These are phyloP conservation scores for Agrotis clavis DNA, from an alignment of 2,888 invertebrate species.

Conservation along the genomic window DNA sequence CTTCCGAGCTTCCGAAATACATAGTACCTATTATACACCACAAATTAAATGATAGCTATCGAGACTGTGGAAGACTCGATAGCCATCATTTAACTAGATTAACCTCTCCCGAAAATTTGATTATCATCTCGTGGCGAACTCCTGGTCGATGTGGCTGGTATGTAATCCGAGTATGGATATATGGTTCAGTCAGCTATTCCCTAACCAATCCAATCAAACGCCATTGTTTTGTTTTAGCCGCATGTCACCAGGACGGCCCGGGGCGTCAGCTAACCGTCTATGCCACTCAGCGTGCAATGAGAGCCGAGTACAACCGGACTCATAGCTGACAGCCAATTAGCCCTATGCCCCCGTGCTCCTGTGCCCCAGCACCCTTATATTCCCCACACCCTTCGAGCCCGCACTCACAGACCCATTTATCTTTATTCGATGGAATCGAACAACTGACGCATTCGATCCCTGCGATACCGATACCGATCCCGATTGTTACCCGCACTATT, in stretches of 20 bases:
- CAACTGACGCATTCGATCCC: conserved; percentile 80
- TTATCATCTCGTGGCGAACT: conserved; percentile 40
- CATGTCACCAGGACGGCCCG: conserved; percentile 72
- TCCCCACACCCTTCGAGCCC: conserved; percentile 74
- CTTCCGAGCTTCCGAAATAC: neutral
- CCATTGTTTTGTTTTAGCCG: conserved; percentile 79
- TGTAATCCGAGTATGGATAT: conserved; percentile 27
- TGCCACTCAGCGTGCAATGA: conserved; percentile 74
- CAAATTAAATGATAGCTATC: conserved; percentile 11
- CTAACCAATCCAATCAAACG: conserved; percentile 72
- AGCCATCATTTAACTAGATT: conserved; percentile 35
- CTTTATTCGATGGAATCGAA: conserved; percentile 87
- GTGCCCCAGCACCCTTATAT: conserved; percentile 69
- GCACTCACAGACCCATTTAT: conserved; percentile 84
- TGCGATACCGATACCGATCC: conserved; percentile 72
- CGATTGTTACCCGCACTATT: conserved; percentile 71
- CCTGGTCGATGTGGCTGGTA: conserved; percentile 18
- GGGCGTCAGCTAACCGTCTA: conserved; percentile 72
- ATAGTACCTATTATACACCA: neutral
- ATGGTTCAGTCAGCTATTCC: conserved; percentile 49
- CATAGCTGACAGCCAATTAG: conserved; percentile 90
- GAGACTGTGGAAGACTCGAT: conserved; percentile 15
- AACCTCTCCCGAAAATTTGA: conserved; percentile 44
- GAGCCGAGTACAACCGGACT: conserved; percentile 78
- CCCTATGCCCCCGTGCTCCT: conserved; percentile 75